Evolutionary conservation across 2,797 vertebrate species (phyloP), one percentile per base, ranked within the genome.

Genomic region (Jordanella pulchra): DNA sequence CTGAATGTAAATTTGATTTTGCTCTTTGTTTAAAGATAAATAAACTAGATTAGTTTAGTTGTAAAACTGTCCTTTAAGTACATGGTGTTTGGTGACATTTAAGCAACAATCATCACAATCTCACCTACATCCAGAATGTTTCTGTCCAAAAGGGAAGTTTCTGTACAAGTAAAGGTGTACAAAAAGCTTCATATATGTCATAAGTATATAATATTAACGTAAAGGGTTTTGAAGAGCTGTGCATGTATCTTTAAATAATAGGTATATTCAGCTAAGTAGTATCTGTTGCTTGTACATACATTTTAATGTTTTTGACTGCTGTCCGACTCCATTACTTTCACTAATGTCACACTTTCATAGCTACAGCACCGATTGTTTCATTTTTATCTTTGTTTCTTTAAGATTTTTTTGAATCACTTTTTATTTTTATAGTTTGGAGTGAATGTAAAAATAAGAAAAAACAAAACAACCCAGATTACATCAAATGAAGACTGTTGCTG

Each of bases 41-140:
- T 9, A 60, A 60, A 23, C 23, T 14, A 30, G 23, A 10, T 35
- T 21, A 17, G 7, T 30, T 39, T 10, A 35, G 18, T 39, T 39
- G 23, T 12, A 13, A 58, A 60, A 60, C 12, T 60, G 18, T 39
- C 58, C 58, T 9, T 12, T 9, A 60, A 76, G 78, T 79, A 77
- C 78, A 77, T 79, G 61, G 75, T 61, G 54, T 87, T 70, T 54
- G 61, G 72, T 81, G 75, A 85, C 63, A 51, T 83, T 87, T 72
- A 82, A 80, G 84, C 86, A 71, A 72, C 25, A 1, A 67, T 78
- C 79, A 82, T 76, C 80, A 81, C 71, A 3, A 71, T 76, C 68
- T 42, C 58, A 60, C 17, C 11, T 39, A 5, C n/a, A 42, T 63
- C 23, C 23, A 63, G 13, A n/a, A 63, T n/a, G 35, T 63, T 7